These are phyloP conservation scores for Aphidoletes aphidimyza DNA, from an alignment of 2,888 invertebrate species.

Conservation along the genomic window DNA sequence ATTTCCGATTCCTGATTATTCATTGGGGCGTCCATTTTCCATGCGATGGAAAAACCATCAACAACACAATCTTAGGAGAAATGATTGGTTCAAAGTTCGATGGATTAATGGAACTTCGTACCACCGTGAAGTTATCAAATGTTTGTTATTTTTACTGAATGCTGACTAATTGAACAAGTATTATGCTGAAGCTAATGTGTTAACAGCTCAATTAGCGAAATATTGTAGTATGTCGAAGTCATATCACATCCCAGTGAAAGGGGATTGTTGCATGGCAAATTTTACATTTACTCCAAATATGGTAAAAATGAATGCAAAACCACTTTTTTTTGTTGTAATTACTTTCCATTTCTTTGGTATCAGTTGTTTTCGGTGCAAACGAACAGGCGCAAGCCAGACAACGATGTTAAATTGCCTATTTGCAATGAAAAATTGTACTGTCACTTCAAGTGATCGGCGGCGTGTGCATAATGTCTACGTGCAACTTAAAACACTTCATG, in stretches of 20 bases:
- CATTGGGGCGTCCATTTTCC: slow-evolving; percentile 1
- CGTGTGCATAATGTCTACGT: not conserved
- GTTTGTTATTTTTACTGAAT: not conserved
- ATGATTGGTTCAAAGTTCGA: not conserved
- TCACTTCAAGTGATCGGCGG: not conserved
- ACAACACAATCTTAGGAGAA: no score
- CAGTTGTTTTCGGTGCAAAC: not conserved
- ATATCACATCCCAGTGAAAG: not conserved
- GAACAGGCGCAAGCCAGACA: not conserved
- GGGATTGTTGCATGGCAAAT: not conserved
- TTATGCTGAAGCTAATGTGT: not conserved
- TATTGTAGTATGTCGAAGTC: not conserved
- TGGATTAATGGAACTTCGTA: not conserved
- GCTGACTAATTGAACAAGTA: not conserved
- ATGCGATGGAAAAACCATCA: not conserved
- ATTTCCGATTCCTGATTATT: not conserved
- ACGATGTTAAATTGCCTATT: not conserved
- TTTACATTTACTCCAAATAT: not conserved
- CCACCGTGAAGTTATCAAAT: not conserved
- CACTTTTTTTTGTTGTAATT: slow-evolving; percentile 4
- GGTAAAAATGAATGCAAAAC: slow-evolving; percentile 34
- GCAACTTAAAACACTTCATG: not conserved
- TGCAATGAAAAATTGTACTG: not conserved
- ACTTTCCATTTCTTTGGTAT: slow-evolving; percentile 11
- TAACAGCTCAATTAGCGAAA: slow-evolving; percentile 48